Evolutionary conservation across 2,797 vertebrate genomes (phyloP).

Genomic region (Siniperca undulata): DNA sequence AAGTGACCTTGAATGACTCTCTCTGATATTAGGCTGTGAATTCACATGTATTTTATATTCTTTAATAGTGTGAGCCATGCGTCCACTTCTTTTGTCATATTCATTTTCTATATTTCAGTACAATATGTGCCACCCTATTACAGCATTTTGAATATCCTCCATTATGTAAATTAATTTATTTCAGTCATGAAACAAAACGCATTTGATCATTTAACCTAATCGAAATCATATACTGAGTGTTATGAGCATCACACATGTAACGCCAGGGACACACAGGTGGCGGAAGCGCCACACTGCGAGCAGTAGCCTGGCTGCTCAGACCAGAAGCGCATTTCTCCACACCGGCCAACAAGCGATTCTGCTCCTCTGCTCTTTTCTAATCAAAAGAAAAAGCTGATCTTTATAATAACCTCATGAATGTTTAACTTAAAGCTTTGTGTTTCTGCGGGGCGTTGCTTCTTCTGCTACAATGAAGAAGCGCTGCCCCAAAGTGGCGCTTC

Average conservation of each 20-base stretch:
- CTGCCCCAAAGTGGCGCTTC: too few species aligned
- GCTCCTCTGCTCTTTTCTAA: too few species aligned
- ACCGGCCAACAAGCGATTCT: too few species aligned
- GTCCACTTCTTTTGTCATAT: neutral
- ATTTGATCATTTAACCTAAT: neutral
- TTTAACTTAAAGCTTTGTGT: too few species aligned
- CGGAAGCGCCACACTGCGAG: too few species aligned
- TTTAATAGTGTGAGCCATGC: neutral
- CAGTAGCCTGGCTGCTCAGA: too few species aligned
- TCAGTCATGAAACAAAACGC: neutral
- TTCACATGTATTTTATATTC: neutral
- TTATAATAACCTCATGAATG: too few species aligned
- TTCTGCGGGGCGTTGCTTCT: too few species aligned
- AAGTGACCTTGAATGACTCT: neutral
- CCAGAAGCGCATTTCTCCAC: too few species aligned
- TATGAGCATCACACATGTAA: neutral
- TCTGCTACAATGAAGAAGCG: too few species aligned
- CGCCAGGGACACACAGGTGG: too few species aligned
- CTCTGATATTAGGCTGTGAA: neutral
- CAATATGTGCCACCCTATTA: neutral
- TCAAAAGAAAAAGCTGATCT: too few species aligned
- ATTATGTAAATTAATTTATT: slow-evolving; percentile 9
- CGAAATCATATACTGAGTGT: neutral
- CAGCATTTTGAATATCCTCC: neutral
- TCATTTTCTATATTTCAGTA: neutral